phyloP scores from a whole-genome alignment of 2,113 vertebrate genomes.

The Oryctolagus cuniculus region mOryCun1.1 NC_091435.1:86721501-86722000 shows the following conservation, averaged over 20 bases:
- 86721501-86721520: conserved; percentile 17
- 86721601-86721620: not conserved
- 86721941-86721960: conserved; percentile 50
- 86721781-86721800: conserved; percentile 21
- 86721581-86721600: not conserved
- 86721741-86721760: not conserved
- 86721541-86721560: conserved; percentile 4
- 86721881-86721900: not conserved
- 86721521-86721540: conserved; percentile 40
- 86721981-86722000: conserved; percentile 32
- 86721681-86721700: conserved; percentile 36
- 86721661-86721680: conserved; percentile 15
- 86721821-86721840: not conserved
- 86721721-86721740: not conserved
- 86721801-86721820: conserved; percentile 4
- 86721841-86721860: not conserved
- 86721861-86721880: not conserved
- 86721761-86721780: not conserved
- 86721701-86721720: not conserved
- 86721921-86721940: conserved; percentile 62
- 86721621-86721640: not conserved
- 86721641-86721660: conserved; percentile 31
- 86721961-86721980: conserved; percentile 57
- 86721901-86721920: conserved; percentile 35
- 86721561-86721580: not conserved